Evolutionary conservation across 2,888 invertebrate species (phyloP).

Genomic region (Neocrepidodera transversa): DNA sequence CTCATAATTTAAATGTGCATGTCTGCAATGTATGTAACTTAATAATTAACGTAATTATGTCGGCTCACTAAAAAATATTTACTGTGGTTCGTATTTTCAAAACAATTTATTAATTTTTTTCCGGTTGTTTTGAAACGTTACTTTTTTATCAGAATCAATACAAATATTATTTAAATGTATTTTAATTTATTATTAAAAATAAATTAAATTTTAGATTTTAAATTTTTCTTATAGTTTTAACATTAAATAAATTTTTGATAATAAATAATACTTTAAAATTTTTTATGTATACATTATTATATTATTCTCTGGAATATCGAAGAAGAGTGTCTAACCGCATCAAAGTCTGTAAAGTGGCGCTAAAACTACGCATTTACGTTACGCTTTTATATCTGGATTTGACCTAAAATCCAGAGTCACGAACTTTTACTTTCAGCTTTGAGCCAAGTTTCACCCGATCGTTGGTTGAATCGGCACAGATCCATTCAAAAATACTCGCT

Average conservation of each 20-base stretch:
- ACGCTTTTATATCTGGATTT: conserved; percentile 49
- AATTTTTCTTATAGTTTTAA: no score
- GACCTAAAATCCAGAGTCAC: conserved; percentile 49
- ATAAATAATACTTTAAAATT: no score
- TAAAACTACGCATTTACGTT: conserved; percentile 47
- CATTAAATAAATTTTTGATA: no score
- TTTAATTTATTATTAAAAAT: no score
- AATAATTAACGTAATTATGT: conserved; percentile 11
- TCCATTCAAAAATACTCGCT: conserved; percentile 34
- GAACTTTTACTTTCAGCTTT: conserved; percentile 52
- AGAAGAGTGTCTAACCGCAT: conserved; percentile 27
- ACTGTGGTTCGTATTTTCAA: conserved; percentile 3
- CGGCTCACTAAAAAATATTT: conserved; percentile 8
- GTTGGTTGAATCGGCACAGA: conserved; percentile 36
- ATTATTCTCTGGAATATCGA: no score
- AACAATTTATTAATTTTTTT: conserved; percentile 4
- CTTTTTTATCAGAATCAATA: not conserved
- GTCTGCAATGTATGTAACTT: not conserved
- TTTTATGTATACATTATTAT: no score
- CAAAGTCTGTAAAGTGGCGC: conserved; percentile 35
- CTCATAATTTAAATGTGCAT: conserved; percentile 5
- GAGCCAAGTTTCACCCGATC: conserved; percentile 42
- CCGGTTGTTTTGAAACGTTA: conserved; percentile 9
- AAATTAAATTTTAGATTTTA: no score
- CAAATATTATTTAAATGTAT: no score